These are phyloP conservation scores for Aselliscus stoliczkanus DNA, from an alignment of 2,797 vertebrate genomes.

Conservation along the genomic window DNA sequence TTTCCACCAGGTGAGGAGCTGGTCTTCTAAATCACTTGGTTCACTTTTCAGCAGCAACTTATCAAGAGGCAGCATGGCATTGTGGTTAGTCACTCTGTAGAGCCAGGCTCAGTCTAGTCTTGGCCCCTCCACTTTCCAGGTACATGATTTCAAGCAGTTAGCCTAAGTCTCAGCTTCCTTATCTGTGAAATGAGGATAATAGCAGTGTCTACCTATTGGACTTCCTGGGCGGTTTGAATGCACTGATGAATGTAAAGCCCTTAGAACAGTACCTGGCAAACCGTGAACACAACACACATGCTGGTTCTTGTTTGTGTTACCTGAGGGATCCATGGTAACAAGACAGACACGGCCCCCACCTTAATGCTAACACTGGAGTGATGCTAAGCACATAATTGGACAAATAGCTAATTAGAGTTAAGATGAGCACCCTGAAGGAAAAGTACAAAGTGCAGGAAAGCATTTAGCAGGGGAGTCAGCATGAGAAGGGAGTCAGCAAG, in stretches of 20 bases:
- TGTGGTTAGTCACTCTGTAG: background rate
- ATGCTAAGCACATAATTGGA: background rate
- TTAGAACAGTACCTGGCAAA: no score
- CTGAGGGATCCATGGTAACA: background rate
- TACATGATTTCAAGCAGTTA: background rate
- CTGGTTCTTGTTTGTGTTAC: background rate
- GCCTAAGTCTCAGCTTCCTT: background rate
- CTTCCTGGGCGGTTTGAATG: background rate
- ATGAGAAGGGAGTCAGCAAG: background rate
- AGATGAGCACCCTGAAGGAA: background rate
- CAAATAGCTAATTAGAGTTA: background rate
- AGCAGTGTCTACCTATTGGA: background rate
- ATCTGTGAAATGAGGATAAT: background rate
- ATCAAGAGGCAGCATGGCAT: background rate
- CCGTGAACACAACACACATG: accelerated
- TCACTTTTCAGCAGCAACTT: background rate
- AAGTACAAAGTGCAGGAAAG: background rate
- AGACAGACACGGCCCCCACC: background rate
- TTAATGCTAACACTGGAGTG: background rate
- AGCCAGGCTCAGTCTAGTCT: background rate
- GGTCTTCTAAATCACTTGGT: background rate
- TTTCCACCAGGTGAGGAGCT: background rate
- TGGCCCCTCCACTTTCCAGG: background rate
- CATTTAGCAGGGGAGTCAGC: background rate
- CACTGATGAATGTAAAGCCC: background rate